Conservation (phyloP, 2,113 vertebrate species). For the Sebastes fasciatus region DNA sequence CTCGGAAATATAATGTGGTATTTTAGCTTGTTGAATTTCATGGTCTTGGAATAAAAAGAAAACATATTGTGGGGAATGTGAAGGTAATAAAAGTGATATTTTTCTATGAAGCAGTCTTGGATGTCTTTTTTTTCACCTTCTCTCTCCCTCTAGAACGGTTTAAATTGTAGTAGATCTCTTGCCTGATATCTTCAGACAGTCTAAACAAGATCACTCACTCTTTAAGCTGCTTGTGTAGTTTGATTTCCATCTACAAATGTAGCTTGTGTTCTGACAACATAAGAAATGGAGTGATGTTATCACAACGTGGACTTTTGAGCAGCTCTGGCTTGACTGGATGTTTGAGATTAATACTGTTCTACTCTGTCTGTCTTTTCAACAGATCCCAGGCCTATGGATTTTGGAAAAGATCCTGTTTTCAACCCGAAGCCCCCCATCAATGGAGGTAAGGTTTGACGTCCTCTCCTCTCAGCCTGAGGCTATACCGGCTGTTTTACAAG, state of each 20-base stretch:
- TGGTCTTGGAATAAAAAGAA: slow-evolving; percentile 84
- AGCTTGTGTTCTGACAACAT: slow-evolving; percentile 12
- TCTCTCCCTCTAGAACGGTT: slow-evolving; percentile 4
- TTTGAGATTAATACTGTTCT: slow-evolving; percentile 42
- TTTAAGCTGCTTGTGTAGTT: slow-evolving; percentile 27
- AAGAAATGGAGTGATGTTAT: slow-evolving; percentile 37
- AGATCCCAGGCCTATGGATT: slow-evolving; percentile 83
- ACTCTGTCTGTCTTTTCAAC: slow-evolving; percentile 61
- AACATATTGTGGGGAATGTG: slow-evolving; percentile 95
- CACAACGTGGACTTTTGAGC: neutral
- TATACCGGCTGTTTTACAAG: slow-evolving; percentile 54
- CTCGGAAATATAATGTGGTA: slow-evolving; percentile 74
- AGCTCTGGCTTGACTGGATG: slow-evolving; percentile 15
- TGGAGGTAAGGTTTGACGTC: slow-evolving; percentile 75
- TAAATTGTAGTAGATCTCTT: slow-evolving; percentile 20
- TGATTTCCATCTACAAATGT: slow-evolving; percentile 53
- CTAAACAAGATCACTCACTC: slow-evolving; percentile 38
- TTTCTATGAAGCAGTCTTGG: slow-evolving; percentile 90
- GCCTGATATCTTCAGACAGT: slow-evolving; percentile 30
- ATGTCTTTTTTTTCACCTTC: slow-evolving; percentile 14
- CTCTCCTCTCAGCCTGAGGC: slow-evolving; percentile 43
- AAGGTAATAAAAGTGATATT: slow-evolving; percentile 96
- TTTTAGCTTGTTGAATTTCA: slow-evolving; percentile 92
- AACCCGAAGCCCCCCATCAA: slow-evolving; percentile 73
- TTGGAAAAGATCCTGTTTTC: slow-evolving; percentile 78